These are phyloP conservation scores for Pangasius mekongensis DNA, from an alignment of 2,797 vertebrate genomes.

Conservation along the genomic window DNA sequence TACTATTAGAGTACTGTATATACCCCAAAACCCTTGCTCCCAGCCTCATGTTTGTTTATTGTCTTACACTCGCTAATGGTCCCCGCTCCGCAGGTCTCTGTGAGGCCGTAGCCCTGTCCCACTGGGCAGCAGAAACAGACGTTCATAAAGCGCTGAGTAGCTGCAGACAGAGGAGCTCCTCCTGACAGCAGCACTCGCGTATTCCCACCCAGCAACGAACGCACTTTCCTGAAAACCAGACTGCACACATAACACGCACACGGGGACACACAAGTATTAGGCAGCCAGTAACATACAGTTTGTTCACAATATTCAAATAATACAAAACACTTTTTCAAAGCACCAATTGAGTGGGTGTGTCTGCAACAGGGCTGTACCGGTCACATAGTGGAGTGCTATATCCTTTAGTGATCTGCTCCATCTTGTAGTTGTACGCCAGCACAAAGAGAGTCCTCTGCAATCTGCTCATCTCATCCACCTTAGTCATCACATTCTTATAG, in stretches of 20 bases:
- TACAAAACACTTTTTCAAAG: not conserved
- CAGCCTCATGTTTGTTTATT: not conserved
- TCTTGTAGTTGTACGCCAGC: slow-evolving; percentile 98
- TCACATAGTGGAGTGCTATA: slow-evolving; percentile 90
- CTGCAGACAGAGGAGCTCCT: slow-evolving; percentile 91
- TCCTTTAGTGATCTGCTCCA: slow-evolving; percentile 95
- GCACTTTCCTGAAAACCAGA: slow-evolving; percentile 90
- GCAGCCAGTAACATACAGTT: not conserved
- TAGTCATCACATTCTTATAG: slow-evolving; percentile 98
- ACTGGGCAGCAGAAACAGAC: slow-evolving; percentile 98
- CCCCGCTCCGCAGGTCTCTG: slow-evolving; percentile 92
- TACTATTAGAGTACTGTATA: not conserved
- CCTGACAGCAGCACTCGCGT: slow-evolving; percentile 89
- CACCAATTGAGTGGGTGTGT: not conserved
- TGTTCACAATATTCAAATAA: not conserved
- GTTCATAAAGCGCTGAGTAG: slow-evolving; percentile 97
- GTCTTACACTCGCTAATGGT: slow-evolving; percentile 89
- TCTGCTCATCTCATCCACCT: slow-evolving; percentile 94
- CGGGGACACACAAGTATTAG: not conserved
- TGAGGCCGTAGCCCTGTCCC: slow-evolving; percentile 97
- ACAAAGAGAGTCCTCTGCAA: slow-evolving; percentile 91
- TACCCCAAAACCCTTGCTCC: not conserved
- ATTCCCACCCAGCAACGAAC: slow-evolving; percentile 88
- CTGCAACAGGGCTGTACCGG: slow-evolving; percentile 71
- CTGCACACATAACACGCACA: slow-evolving; percentile 60